Evolutionary conservation across 1,140 invertebrate species (phyloP).

Genomic region (Drosophila pachea): DNA sequence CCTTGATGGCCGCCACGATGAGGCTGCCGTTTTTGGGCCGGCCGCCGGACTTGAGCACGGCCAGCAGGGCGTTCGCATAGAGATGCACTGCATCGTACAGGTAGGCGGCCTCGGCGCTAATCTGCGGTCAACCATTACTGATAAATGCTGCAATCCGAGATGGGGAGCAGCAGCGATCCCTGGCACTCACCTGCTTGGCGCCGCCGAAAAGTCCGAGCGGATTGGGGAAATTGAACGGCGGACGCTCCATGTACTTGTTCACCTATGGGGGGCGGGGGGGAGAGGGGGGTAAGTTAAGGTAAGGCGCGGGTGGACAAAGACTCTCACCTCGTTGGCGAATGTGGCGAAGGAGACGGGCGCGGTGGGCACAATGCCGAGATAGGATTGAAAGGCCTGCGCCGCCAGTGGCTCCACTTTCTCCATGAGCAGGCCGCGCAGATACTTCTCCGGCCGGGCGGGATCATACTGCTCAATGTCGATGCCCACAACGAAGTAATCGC

Average conservation of each 20-base stretch:
- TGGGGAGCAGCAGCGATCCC: conserved; percentile 1
- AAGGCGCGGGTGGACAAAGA: too few species aligned
- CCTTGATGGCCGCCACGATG: conserved; percentile 85
- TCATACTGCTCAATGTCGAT: conserved; percentile 94
- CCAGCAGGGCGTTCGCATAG: conserved; percentile 87
- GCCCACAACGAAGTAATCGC: conserved; percentile 80
- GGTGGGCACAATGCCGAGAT: conserved; percentile 86
- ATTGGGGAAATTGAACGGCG: conserved; percentile 92
- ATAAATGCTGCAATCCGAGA: too few species aligned
- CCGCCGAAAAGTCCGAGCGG: conserved; percentile 85
- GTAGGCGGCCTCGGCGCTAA: conserved; percentile 92
- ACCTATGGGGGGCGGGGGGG: conserved; percentile 80
- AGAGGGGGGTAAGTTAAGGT: too few species aligned
- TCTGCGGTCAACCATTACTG: conserved; percentile 80
- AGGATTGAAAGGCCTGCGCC: conserved; percentile 83
- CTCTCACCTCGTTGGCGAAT: conserved; percentile 83
- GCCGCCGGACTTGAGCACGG: conserved; percentile 83
- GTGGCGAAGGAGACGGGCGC: conserved; percentile 85
- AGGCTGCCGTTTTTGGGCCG: conserved; percentile 86
- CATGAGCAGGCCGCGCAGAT: conserved; percentile 86
- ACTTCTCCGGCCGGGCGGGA: conserved; percentile 85
- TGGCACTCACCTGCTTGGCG: conserved; percentile 83
- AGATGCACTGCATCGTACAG: conserved; percentile 94
- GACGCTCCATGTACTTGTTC: conserved; percentile 87
- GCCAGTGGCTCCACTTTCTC: conserved; percentile 80